These are phyloP conservation scores for Aldabrachelys gigantea DNA, from an alignment of 2,113 vertebrate species.

Conservation along the genomic window DNA sequence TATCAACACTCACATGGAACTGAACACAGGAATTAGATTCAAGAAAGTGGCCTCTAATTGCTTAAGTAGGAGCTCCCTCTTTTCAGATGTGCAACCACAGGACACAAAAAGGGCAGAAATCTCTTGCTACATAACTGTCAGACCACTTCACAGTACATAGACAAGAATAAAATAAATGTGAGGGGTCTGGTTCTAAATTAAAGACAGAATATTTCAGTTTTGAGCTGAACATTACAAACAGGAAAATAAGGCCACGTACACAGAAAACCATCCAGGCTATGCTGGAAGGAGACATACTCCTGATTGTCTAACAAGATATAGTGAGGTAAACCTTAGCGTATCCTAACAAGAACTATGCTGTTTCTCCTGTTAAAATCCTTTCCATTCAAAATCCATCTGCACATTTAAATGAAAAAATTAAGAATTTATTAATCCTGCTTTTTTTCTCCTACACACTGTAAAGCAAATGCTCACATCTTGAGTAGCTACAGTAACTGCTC, in stretches of 20 bases:
- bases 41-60: background rate
- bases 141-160: background rate
- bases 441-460: background rate
- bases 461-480: conserved; percentile 3
- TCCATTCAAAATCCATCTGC: background rate
- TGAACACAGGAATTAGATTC: background rate
- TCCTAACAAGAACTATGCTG: background rate
- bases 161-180: background rate
- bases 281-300: background rate
- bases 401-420: background rate
- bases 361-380: background rate
- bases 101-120: background rate
- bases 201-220: background rate
- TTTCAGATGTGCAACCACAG: background rate
- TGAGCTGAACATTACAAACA: background rate
- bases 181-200: background rate
- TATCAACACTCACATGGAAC: background rate
- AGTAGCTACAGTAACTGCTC: background rate
- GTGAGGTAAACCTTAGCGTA: background rate
- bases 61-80: background rate
- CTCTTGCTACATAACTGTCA: background rate
- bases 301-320: background rate
- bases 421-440: background rate
- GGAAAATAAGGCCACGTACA: background rate
- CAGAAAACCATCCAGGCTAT: background rate